phyloP scores from a whole-genome alignment of 2,888 invertebrate species.

The Platycheirus albimanus region DNA sequence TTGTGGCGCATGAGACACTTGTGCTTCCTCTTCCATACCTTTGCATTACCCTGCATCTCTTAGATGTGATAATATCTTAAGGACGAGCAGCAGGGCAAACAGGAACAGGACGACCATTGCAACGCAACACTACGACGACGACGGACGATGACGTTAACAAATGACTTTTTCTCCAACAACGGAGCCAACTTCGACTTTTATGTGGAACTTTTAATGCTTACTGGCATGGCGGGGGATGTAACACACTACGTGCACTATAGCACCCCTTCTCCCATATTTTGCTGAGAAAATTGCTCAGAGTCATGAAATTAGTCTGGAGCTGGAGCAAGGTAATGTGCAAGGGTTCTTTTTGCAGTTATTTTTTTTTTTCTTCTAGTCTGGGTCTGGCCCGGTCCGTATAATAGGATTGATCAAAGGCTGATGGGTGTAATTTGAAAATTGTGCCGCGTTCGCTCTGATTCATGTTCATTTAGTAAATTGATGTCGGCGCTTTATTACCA shows the following conservation, averaged over 20 bases:
- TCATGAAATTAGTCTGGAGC: constrained; percentile 69
- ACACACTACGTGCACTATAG: no score
- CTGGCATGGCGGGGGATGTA: background rate
- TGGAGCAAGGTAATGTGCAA: constrained; percentile 47
- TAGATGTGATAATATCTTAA: constrained; percentile 39
- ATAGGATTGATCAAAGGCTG: constrained; percentile 67
- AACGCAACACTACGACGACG: background rate
- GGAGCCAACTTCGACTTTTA: constrained; percentile 53
- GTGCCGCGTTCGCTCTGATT: constrained; percentile 41
- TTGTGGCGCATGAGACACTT: background rate
- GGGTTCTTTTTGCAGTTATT: background rate
- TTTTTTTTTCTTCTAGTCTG: constrained; percentile 2
- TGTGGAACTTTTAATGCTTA: constrained; percentile 42
- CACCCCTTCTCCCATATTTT: background rate
- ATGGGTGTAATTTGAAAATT: constrained; percentile 67
- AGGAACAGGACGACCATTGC: no score
- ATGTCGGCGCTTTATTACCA: constrained; percentile 70
- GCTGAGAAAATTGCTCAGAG: constrained; percentile 62
- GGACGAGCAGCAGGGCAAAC: background rate
- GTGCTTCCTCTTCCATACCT: background rate
- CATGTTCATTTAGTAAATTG: constrained; percentile 70
- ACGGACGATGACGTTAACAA: constrained; percentile 36
- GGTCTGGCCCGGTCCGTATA: constrained; percentile 12
- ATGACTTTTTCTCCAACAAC: constrained; percentile 35
- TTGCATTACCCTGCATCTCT: constrained; percentile 14